Conservation (phyloP, 2,797 vertebrate genomes). For the Sylvilagus floridanus region DNA sequence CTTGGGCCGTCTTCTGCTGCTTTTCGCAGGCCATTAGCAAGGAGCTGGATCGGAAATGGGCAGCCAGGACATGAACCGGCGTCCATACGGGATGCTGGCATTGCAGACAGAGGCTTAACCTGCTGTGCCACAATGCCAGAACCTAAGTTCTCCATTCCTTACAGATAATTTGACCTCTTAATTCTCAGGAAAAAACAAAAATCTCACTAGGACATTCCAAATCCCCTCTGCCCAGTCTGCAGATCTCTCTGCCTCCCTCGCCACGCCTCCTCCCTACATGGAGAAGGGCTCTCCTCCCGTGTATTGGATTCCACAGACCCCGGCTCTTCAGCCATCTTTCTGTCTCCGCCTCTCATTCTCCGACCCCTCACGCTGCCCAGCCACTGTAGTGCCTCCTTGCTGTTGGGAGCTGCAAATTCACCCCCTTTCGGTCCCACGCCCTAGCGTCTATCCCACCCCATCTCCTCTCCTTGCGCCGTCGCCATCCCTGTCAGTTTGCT, state of each 20-base stretch:
- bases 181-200: neutral
- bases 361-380: neutral
- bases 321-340: too few species aligned
- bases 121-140: too few species aligned
- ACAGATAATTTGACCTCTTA: neutral
- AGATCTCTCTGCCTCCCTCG: neutral
- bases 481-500: neutral
- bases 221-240: too few species aligned
- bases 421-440: neutral
- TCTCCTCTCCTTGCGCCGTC: neutral
- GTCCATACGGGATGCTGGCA: too few species aligned
- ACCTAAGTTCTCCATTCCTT: neutral
- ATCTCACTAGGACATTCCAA: neutral
- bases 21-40: too few species aligned
- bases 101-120: too few species aligned
- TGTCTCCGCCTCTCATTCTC: neutral
- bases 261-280: neutral
- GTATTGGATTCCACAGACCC: neutral
- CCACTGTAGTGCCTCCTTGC: neutral
- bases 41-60: too few species aligned
- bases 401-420: fast-evolving
- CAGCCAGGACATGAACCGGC: too few species aligned
- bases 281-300: neutral
- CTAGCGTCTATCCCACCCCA: neutral
- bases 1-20: too few species aligned